Conservation (phyloP, 2,888 invertebrate species). For the Ischnura elegans region DNA sequence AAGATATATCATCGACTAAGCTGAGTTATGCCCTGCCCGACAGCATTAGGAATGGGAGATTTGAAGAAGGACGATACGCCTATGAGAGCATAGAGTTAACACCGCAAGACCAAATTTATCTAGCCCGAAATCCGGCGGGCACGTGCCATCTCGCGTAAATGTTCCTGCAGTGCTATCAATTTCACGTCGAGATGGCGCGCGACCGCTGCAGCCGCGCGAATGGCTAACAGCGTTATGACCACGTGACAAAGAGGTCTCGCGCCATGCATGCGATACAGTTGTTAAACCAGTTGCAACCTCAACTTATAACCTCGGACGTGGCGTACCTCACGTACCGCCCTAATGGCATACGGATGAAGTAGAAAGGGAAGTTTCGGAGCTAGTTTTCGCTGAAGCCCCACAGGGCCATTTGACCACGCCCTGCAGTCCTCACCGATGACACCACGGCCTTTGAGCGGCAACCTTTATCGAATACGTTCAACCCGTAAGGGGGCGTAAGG, state of each 20-base stretch:
- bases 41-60: no score
- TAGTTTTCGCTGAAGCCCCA: background rate
- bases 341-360: constrained; percentile 24
- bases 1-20: no score
- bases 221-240: background rate
- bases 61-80: no score
- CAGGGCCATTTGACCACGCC: background rate
- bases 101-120: background rate
- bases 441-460: background rate
- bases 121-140: background rate
- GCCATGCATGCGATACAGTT: background rate
- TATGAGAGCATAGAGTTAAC: background rate
- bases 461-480: constrained; percentile 27
- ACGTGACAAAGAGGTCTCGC: background rate
- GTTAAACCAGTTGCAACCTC: background rate
- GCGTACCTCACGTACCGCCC: background rate
- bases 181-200: no score
- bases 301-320: background rate
- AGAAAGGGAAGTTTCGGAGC: background rate
- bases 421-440: background rate
- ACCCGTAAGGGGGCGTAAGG: constrained; percentile 30
- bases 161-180: no score
- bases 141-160: background rate
- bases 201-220: background rate
- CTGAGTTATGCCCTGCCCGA: no score